Base-by-base conservation (phyloP, 1,140 invertebrate genomes). In the Caerostris darwini region DNA sequence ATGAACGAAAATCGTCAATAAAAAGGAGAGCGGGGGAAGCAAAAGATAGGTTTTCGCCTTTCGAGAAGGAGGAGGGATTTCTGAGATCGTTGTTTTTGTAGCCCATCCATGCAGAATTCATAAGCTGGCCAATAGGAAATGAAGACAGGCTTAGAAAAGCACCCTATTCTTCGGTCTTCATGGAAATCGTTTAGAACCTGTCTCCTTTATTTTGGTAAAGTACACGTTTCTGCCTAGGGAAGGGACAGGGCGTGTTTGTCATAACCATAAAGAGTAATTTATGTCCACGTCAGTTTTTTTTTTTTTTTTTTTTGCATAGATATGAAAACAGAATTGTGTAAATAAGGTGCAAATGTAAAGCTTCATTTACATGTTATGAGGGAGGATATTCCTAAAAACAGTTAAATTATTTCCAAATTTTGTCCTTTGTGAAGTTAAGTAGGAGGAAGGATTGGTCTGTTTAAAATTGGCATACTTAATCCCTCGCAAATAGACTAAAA, bases 91-190 rank as follows among this genome's bases (percentile, higher is more conserved):
- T 90, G 88, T 90, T 90, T 81, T 90, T 90, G 34, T 10, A 19
- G 67, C 54, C 61, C 19, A 90, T 90, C 88, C 88, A 90, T 90
- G 88, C 77, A 90, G 81, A 90, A 90, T 90, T 90, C 88, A 90
- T 90, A 90, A 90, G 88, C 81, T 90, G 50, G 88, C 88, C 77
- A 90, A 90, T 90, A 90, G 88, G 88, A 90, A 90, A 90, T 90
- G 88, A 90, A 90, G 88, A 90, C 69, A 19, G 56, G 88, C 50
- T 67, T 90, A 57, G 69, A 4, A 34, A 64, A 57, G 54, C 17
- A 10, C 59, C 87, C 58, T 56, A 90, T 90, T 90, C 69, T 81
- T 1, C 69, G 54, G 67, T 67, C 53, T 90, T 89, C 88, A 90
- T 90, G 88, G 67, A 90, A 90, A 90, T 77, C 69, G 77, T 90